These are phyloP conservation scores for Sander lucioperca DNA, from an alignment of 2,113 vertebrate species.

Conservation along the genomic window DNA sequence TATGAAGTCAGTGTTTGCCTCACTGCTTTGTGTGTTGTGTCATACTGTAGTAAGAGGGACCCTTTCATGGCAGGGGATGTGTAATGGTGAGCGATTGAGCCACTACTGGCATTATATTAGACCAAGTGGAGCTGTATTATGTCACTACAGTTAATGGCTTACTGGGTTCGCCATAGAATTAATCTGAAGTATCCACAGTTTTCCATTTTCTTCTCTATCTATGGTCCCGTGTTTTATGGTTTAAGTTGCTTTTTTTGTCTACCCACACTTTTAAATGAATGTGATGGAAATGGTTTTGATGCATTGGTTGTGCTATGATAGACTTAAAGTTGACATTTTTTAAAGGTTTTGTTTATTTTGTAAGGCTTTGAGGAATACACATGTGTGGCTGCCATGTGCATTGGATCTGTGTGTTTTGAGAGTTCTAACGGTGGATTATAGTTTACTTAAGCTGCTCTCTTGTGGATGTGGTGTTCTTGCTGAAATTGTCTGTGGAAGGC, in stretches of 20 bases:
- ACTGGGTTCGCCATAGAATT: constrained; percentile 24
- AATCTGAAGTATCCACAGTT: constrained; percentile 24
- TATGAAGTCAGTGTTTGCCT: constrained; percentile 36
- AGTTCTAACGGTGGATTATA: constrained; percentile 36
- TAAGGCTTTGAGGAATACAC: not conserved
- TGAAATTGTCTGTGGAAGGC: constrained; percentile 12
- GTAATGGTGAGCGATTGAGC: constrained; percentile 48
- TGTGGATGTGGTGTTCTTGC: constrained; percentile 21
- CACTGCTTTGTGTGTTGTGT: constrained; percentile 18
- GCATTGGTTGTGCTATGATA: constrained; percentile 19
- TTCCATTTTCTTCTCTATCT: not conserved
- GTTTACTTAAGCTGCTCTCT: constrained; percentile 14
- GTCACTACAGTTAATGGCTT: constrained; percentile 47
- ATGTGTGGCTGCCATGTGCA: constrained; percentile 17
- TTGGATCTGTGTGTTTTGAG: constrained; percentile 10
- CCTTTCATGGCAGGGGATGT: constrained; percentile 37
- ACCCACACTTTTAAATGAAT: constrained; percentile 46
- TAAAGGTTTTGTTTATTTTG: constrained; percentile 30
- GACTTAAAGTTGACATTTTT: constrained; percentile 28
- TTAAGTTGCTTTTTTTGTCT: constrained; percentile 31
- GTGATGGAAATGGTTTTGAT: constrained; percentile 28
- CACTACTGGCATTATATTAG: constrained; percentile 44
- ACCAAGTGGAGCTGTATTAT: constrained; percentile 40
- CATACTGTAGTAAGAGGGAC: constrained; percentile 23
- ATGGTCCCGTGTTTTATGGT: constrained; percentile 26